Conservation (phyloP, 1,140 invertebrate species). For the Anoplophora glabripennis region DNA sequence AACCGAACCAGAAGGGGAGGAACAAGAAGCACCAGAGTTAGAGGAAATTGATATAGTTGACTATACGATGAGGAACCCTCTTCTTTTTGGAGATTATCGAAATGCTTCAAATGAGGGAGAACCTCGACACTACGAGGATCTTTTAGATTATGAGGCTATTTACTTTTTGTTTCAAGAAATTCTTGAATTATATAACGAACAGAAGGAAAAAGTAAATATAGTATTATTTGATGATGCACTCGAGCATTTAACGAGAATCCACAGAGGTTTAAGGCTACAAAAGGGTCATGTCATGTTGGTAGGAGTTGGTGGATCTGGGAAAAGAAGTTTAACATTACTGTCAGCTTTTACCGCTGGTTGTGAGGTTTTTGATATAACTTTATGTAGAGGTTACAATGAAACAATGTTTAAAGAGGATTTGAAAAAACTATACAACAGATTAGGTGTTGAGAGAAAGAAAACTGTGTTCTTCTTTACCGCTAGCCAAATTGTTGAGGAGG, state of each 20-base stretch:
- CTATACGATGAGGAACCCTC: slow-evolving; percentile 72
- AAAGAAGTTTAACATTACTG: slow-evolving; percentile 69
- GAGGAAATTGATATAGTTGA: slow-evolving; percentile 58
- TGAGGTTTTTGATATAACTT: slow-evolving; percentile 78
- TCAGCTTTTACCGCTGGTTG: slow-evolving; percentile 75
- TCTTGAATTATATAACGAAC: slow-evolving; percentile 80
- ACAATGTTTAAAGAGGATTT: slow-evolving; percentile 80
- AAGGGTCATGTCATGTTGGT: slow-evolving; percentile 80
- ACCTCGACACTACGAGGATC: slow-evolving; percentile 79
- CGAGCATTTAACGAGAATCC: slow-evolving; percentile 82
- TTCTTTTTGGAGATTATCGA: slow-evolving; percentile 79
- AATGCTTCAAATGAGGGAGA: slow-evolving; percentile 78
- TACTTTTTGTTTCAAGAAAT: slow-evolving; percentile 86
- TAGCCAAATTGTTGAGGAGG: slow-evolving; percentile 73
- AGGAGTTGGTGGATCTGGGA: slow-evolving; percentile 83
- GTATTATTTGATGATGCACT: slow-evolving; percentile 88
- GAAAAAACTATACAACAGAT: slow-evolving; percentile 71
- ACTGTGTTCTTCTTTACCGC: slow-evolving; percentile 82
- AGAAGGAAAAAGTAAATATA: slow-evolving; percentile 65
- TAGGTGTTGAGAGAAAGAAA: slow-evolving; percentile 75
- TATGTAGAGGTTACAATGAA: slow-evolving; percentile 80
- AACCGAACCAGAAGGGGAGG: slow-evolving; percentile 38
- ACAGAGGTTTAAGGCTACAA: slow-evolving; percentile 78
- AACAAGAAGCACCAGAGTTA: slow-evolving; percentile 47
- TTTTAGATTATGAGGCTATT: slow-evolving; percentile 83